Evolutionary conservation across 2,888 invertebrate genomes (phyloP).

Genomic region (Xestia ashworthii): DNA sequence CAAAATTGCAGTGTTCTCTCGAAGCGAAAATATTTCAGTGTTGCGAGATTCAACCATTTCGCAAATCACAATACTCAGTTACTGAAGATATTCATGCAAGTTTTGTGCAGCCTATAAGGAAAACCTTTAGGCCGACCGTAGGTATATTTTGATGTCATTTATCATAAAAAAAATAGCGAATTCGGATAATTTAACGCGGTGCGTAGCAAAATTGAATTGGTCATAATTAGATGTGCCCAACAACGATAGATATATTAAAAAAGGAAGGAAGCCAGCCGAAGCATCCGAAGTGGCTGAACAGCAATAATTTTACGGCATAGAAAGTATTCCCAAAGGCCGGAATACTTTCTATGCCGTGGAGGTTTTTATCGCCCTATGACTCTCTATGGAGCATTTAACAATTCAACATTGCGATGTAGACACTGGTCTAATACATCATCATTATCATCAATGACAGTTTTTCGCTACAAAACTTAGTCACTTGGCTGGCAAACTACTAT

Average conservation of each 20-base stretch:
- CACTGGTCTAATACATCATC: neutral
- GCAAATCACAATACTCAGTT: neutral
- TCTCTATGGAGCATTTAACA: neutral
- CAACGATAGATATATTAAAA: neutral
- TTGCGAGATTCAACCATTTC: neutral
- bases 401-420: neutral
- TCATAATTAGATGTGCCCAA: neutral
- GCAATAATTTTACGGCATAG: neutral
- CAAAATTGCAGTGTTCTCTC: neutral
- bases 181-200: neutral
- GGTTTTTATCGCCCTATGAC: neutral
- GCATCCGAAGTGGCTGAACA: neutral
- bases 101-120: neutral
- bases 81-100: conserved; percentile 4
- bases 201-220: neutral
- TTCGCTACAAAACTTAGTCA: neutral
- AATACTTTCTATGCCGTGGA: too few relatives aligned
- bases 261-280: neutral
- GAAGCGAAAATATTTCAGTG: neutral
- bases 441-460: conserved; percentile 3
- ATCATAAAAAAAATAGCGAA: neutral
- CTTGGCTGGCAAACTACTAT: neutral
- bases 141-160: neutral
- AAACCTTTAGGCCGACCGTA: conserved; percentile 11
- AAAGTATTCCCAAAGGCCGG: neutral